Evolutionary conservation across 1,140 invertebrate genomes (phyloP), one percentile per base, ranked within the genome.

Genomic region (Drosophila pachea): DNA sequence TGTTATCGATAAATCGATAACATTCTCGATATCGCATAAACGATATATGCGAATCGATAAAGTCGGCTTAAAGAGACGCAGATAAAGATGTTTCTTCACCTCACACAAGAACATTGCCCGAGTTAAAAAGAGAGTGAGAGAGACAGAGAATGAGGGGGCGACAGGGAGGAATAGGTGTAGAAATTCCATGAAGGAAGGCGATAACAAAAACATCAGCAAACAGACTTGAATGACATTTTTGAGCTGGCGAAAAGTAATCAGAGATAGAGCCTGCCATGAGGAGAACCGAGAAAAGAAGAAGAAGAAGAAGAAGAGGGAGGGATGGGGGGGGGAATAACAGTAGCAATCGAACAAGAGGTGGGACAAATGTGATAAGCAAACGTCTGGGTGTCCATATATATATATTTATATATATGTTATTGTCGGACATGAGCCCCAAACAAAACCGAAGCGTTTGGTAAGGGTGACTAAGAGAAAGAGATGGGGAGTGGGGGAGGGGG

Each of bases 191-290:
- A 14, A 22, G 48, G 29, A n/a, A 4, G 42, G 32, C 31, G 59
- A 58, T 55, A 74, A 54, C 59, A 61, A 59, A 68, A 76, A 73
- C 56, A 79, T 75, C 58, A 81, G 66, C 64, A 67, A 65, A 55
- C 68, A 58, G 35, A 68, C 22, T 33, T 49, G 12, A 67, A 53
- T 53, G 42, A 45, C 31, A 38, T 50, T 31, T 54, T 50, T 58
- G 16, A 64, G 56, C 61, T 69, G 43, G 47, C 35, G 22, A 12
- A 64, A 50, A 59, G 36, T 49, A 50, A 66, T 59, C 45, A 43
- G 45, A 69, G 61, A 36, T 35, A 64, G 4, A 68, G 36, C 32
- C 50, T 7, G 38, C 35, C 35, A 12, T 33, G 22, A 31, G 22
- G n/a, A 7, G 9, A 56, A 43, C 16, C n/a, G 31, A 56, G 54